Evolutionary conservation across 1,140 invertebrate genomes (phyloP).

Genomic region (Zaprionus lachaisei): DNA sequence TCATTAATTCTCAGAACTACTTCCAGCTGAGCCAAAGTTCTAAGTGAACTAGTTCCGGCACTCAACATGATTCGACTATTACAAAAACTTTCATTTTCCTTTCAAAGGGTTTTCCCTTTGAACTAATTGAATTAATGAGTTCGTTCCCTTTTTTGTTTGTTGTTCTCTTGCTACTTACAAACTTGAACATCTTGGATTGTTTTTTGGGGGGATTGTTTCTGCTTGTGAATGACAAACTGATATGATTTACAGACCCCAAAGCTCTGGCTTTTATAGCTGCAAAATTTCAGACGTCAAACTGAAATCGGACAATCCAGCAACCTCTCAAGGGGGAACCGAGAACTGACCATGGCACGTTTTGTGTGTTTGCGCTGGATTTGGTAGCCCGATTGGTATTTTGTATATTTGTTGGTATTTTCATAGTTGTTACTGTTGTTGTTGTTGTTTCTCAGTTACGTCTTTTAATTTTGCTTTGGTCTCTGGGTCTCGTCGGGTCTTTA

Average conservation of each 20-base stretch:
- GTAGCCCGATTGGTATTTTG: constrained; percentile 12
- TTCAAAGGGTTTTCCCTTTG: neutral
- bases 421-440: constrained; percentile 4
- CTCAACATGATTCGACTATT: neutral
- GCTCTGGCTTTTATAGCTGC: constrained; percentile 62
- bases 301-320: constrained; percentile 5
- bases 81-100: neutral
- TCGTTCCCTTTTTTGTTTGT: neutral
- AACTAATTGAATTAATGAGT: constrained; percentile 13
- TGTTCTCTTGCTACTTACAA: constrained; percentile 66
- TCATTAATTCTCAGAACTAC: neutral
- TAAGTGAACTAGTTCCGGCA: neutral
- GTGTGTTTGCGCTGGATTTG: constrained; percentile 16
- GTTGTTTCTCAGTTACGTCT: constrained; percentile 7
- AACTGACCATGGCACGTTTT: constrained; percentile 69
- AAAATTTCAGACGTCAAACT: constrained; percentile 26
- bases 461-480: constrained; percentile 70
- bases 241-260: constrained; percentile 58
- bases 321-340: constrained; percentile 11
- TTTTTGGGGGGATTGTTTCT: constrained; percentile 38
- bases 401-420: constrained; percentile 32
- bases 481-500: constrained; percentile 49
- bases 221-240: constrained; percentile 70
- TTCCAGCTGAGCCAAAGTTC: neutral
- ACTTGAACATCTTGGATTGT: constrained; percentile 79